A percentile compares a stretch with the other conserved stretches of the same genome.
phyloP scores from a whole-genome alignment of 1,140 invertebrate genomes.

The Bathynomus jamesi region DNA sequence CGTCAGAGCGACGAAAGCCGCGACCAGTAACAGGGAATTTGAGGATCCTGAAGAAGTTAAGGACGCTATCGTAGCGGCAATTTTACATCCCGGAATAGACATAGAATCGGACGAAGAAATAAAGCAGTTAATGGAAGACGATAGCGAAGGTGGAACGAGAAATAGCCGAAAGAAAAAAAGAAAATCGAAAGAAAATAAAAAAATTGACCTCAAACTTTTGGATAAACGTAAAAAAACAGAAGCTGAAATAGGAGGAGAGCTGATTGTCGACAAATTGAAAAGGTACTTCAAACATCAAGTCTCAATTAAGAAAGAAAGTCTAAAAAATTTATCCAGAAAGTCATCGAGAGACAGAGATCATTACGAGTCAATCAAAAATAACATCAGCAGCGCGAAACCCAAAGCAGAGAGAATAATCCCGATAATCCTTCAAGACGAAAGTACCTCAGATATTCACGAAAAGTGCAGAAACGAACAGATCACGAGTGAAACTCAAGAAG shows the following conservation, averaged over 20 bases:
- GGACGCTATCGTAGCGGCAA: conserved; percentile 31
- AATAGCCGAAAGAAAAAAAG: not conserved
- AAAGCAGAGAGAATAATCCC: not conserved
- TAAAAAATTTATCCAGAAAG: conserved; percentile 5
- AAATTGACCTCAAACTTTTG: not conserved
- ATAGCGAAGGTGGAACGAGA: conserved; percentile 11
- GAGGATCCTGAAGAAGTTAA: conserved; percentile 28
- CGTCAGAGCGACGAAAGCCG: conserved; percentile 18
- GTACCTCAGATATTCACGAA: not conserved
- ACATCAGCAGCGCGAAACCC: too few relatives aligned
- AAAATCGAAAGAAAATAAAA: conserved; percentile 14
- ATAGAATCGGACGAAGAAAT: conserved; percentile 36
- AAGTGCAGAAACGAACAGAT: too few relatives aligned
- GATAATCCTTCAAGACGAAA: not conserved
- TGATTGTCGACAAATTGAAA: conserved; percentile 31
- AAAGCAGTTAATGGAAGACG: conserved; percentile 24
- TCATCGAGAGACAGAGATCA: too few relatives aligned
- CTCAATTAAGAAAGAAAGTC: conserved; percentile 18
- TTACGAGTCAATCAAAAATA: too few relatives aligned
- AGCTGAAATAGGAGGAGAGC: conserved; percentile 18
- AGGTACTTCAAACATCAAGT: conserved; percentile 30
- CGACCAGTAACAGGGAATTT: conserved; percentile 21
- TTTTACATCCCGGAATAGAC: conserved; percentile 32
- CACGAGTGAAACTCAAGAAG: too few relatives aligned
- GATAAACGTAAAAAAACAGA: conserved; percentile 6